Percentiles rank a stretch among this genome's conserved stretches.
Evolutionary conservation across 2,113 vertebrate species (phyloP).

Genomic region (Semicossyphus pulcher): DNA sequence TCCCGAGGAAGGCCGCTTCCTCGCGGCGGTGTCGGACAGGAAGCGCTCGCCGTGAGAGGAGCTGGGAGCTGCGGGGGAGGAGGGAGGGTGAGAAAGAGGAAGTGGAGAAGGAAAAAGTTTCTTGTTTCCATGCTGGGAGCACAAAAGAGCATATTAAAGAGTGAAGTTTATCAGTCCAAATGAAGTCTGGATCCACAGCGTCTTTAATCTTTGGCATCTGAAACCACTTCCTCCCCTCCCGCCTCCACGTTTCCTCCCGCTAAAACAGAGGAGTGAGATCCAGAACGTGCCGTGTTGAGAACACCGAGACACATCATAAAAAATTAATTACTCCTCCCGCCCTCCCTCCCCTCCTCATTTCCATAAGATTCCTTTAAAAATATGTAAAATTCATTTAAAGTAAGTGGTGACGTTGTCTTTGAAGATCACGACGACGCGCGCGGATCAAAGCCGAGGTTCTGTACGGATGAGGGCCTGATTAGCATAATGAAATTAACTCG

Average conservation of each 20-base stretch:
- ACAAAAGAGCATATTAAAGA: slow-evolving; percentile 98
- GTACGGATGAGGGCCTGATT: slow-evolving; percentile 98
- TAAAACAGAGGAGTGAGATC: slow-evolving; percentile 93
- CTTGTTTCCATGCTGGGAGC: slow-evolving; percentile 89
- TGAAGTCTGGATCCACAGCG: slow-evolving; percentile 95
- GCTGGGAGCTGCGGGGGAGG: slow-evolving; percentile 36
- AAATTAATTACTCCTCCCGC: slow-evolving; percentile 95
- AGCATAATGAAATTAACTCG: slow-evolving; percentile 99
- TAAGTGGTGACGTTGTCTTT: slow-evolving; percentile 99
- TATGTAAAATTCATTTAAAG: slow-evolving; percentile 99
- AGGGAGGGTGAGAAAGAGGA: slow-evolving; percentile 42
- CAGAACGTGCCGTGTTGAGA: slow-evolving; percentile 88
- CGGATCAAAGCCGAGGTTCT: slow-evolving; percentile 99
- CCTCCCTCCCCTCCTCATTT: slow-evolving; percentile 90
- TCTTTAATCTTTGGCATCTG: slow-evolving; percentile 99
- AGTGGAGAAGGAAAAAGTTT: slow-evolving; percentile 57
- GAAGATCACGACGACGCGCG: slow-evolving; percentile 99
- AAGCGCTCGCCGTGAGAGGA: slow-evolving; percentile 66
- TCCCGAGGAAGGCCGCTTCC: slow-evolving; percentile 47
- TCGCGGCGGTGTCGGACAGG: slow-evolving; percentile 58
- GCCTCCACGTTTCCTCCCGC: slow-evolving; percentile 85
- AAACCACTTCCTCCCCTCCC: slow-evolving; percentile 81
- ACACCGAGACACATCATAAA: slow-evolving; percentile 99
- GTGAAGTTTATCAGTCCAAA: slow-evolving; percentile 99
- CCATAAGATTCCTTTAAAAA: slow-evolving; percentile 98